These are phyloP conservation scores for Macrosoma leucophasiata DNA, from an alignment of 2,888 invertebrate genomes.

Conservation along the genomic window DNA sequence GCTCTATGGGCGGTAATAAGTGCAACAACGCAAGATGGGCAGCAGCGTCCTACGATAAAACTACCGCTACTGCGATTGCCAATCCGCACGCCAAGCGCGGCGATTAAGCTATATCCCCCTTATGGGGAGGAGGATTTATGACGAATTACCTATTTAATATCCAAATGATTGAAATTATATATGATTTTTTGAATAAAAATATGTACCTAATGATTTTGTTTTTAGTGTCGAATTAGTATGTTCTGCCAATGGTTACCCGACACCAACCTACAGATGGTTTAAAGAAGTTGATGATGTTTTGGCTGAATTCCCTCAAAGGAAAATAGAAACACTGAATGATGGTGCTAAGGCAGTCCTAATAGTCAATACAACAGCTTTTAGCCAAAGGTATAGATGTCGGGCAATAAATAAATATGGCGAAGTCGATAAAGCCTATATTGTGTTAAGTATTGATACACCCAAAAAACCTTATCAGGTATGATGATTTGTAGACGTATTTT, in stretches of 20 bases:
- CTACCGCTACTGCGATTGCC: too few relatives aligned
- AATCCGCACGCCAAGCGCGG: too few relatives aligned
- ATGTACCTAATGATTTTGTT: too few relatives aligned
- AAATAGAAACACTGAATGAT: constrained; percentile 36
- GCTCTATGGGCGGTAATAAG: too few relatives aligned
- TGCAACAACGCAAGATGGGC: too few relatives aligned
- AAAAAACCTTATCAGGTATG: constrained; percentile 40
- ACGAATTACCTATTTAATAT: too few relatives aligned
- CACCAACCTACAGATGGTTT: constrained; percentile 50
- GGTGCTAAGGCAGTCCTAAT: constrained; percentile 35
- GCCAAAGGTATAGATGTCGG: constrained; percentile 42
- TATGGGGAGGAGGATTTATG: too few relatives aligned
- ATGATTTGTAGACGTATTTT: constrained; percentile 1
- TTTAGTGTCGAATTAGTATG: constrained; percentile 50
- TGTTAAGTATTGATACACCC: constrained; percentile 41
- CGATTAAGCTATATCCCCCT: too few relatives aligned
- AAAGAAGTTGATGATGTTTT: constrained; percentile 36
- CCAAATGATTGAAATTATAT: too few relatives aligned
- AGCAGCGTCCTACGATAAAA: too few relatives aligned
- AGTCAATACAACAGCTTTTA: constrained; percentile 36
- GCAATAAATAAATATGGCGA: constrained; percentile 45
- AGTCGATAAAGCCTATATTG: constrained; percentile 34
- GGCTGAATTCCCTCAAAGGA: constrained; percentile 38
- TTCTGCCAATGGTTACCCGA: constrained; percentile 43
- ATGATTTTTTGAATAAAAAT: too few relatives aligned